These are phyloP conservation scores for Lasioglossum lativentre DNA, from an alignment of 2,888 invertebrate species.

Conservation along the genomic window DNA sequence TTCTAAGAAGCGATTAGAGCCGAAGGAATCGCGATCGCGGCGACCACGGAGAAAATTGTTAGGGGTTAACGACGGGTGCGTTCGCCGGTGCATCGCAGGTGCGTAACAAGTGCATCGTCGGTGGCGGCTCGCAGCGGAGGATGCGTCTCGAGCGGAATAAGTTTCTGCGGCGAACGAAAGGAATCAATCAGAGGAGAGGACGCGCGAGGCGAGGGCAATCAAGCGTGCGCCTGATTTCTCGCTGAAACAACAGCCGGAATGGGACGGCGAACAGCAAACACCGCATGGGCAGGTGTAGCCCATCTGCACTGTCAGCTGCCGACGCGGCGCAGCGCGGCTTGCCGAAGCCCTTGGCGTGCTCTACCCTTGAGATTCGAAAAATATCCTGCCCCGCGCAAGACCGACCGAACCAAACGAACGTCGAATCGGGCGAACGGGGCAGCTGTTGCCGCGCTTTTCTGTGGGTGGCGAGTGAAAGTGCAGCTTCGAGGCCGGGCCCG, in stretches of 20 bases:
- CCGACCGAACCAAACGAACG: constrained; percentile 3
- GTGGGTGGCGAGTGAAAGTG: constrained; percentile 70
- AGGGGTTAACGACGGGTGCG: constrained; percentile 1
- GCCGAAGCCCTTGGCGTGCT: constrained; percentile 64
- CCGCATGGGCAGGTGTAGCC: constrained; percentile 71
- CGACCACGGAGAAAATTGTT: background rate
- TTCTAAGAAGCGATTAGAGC: background rate
- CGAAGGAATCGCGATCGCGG: background rate
- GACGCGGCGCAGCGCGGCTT: background rate
- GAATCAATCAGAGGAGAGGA: background rate
- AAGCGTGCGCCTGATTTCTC: constrained; percentile 30
- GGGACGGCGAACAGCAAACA: constrained; percentile 66
- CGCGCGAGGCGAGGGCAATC: background rate
- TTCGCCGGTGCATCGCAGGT: background rate
- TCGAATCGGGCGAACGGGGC: constrained; percentile 37
- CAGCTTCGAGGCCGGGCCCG: constrained; percentile 54
- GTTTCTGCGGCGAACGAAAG: background rate
- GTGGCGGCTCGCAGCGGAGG: background rate
- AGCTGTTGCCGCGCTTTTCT: constrained; percentile 68
- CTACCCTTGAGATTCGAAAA: constrained; percentile 71
- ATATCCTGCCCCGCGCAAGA: constrained; percentile 55
- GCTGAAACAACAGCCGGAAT: constrained; percentile 30
- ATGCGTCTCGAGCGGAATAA: background rate
- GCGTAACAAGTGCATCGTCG: background rate
- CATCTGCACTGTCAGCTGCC: constrained; percentile 74